Evolutionary conservation across 2,888 invertebrate genomes (phyloP).

Genomic region (Ligdia adustata): DNA sequence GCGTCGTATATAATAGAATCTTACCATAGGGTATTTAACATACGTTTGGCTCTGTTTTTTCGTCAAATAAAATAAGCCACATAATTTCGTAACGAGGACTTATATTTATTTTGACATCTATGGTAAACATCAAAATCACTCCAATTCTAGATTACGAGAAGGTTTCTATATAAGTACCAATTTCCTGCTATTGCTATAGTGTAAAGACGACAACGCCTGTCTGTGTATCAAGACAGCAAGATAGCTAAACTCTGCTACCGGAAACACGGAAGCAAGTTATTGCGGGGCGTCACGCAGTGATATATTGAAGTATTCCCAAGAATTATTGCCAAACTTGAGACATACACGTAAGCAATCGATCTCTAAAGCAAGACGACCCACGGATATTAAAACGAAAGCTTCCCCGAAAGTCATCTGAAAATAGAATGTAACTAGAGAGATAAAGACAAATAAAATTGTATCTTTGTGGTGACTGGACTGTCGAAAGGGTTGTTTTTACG

Average conservation of each 20-base stretch:
- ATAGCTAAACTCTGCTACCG: constrained; percentile 24
- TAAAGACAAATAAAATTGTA: constrained; percentile 23
- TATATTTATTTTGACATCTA: too few species aligned
- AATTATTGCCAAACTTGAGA: constrained; percentile 63
- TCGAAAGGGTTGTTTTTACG: constrained; percentile 20
- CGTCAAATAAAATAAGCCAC: too few species aligned
- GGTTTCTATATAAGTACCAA: constrained; percentile 8
- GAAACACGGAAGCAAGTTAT: constrained; percentile 60
- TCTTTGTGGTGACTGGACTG: constrained; percentile 15
- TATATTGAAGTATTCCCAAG: constrained; percentile 69
- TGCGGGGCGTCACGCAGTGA: constrained; percentile 65
- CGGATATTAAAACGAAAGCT: constrained; percentile 33
- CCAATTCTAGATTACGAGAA: too few species aligned
- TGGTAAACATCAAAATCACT: too few species aligned
- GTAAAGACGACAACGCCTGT: constrained; percentile 12
- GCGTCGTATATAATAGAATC: too few species aligned
- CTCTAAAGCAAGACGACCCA: constrained; percentile 43
- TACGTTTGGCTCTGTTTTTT: too few species aligned
- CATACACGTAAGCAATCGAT: constrained; percentile 53
- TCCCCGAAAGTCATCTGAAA: constrained; percentile 23
- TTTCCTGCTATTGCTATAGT: constrained; percentile 20
- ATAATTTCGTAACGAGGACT: too few species aligned
- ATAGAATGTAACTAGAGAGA: constrained; percentile 27
- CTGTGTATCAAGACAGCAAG: constrained; percentile 21
- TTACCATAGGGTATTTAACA: too few species aligned